A percentile compares a stretch with the other conserved stretches of the same genome.
Evolutionary conservation across 2,113 vertebrate species (phyloP).

Genomic region (Microcebus murinus): DNA sequence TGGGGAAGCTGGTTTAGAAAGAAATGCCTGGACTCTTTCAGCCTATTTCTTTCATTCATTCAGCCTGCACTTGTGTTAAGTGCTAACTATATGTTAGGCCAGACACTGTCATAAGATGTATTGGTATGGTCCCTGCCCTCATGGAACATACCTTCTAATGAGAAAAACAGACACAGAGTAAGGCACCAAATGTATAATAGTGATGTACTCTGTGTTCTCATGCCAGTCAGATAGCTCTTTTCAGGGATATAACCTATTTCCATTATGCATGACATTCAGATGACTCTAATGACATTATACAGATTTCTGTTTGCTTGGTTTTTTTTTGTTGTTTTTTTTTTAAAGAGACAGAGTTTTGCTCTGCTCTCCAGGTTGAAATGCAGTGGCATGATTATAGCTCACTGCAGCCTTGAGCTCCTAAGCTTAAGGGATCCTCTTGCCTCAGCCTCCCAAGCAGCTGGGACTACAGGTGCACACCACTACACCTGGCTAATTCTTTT

Average conservation of each 20-base stretch:
- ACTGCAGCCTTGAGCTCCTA: too few species aligned
- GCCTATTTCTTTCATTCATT: background rate
- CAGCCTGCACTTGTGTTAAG: too few species aligned
- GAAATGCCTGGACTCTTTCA: background rate
- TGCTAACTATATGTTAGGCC: too few species aligned
- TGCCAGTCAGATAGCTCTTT: background rate
- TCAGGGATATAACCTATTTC: background rate
- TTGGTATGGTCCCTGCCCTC: background rate
- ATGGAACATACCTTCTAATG: background rate
- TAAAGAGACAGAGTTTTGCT: too few species aligned
- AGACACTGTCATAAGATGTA: background rate
- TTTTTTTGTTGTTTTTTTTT: too few species aligned
- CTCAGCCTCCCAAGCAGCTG: too few species aligned
- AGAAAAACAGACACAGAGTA: background rate
- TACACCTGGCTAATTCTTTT: too few species aligned
- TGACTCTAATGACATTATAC: background rate
- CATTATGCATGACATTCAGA: background rate
- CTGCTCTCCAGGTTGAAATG: too few species aligned
- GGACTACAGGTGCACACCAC: too few species aligned
- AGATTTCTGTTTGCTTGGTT: background rate
- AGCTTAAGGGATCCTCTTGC: too few species aligned
- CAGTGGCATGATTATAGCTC: too few species aligned
- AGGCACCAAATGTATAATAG: background rate
- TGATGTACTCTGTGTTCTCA: background rate
- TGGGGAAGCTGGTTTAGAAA: background rate